Conservation (phyloP, 2,888 invertebrate species). For the Ferdinandea cuprea region DNA sequence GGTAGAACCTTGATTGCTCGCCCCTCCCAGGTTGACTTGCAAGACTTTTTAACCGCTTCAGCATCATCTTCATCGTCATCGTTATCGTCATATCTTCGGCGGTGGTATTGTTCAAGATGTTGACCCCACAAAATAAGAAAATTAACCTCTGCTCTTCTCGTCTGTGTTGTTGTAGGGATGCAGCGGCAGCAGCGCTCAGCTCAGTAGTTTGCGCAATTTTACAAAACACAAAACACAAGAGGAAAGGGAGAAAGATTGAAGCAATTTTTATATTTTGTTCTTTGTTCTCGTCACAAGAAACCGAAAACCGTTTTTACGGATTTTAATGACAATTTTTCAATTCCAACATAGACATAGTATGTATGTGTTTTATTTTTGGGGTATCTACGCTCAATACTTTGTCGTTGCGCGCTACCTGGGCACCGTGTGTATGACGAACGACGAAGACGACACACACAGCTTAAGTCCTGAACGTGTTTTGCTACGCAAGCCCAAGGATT, state of each 20-base stretch:
- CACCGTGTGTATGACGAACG: slow-evolving; percentile 60
- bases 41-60: background rate
- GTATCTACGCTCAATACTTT: slow-evolving; percentile 31
- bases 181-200: slow-evolving; percentile 28
- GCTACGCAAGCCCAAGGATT: slow-evolving; percentile 58
- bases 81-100: background rate
- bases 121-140: slow-evolving; percentile 74
- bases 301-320: slow-evolving; percentile 67
- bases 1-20: slow-evolving; percentile 61
- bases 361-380: slow-evolving; percentile 11
- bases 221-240: slow-evolving; percentile 1
- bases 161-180: slow-evolving; percentile 33
- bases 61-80: background rate
- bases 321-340: slow-evolving; percentile 71
- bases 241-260: slow-evolving; percentile 53
- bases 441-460: slow-evolving; percentile 28
- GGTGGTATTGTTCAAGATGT: slow-evolving; percentile 68
- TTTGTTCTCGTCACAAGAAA: slow-evolving; percentile 23
- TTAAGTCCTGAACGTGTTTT: slow-evolving; percentile 56
- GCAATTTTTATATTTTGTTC: slow-evolving; percentile 42
- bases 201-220: background rate
- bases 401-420: slow-evolving; percentile 60
- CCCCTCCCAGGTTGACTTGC: slow-evolving; percentile 57
- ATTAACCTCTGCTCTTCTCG: slow-evolving; percentile 71
- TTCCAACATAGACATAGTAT: slow-evolving; percentile 12